These are phyloP conservation scores for Augochlorella aurata DNA, from an alignment of 2,888 invertebrate species.

Conservation along the genomic window DNA sequence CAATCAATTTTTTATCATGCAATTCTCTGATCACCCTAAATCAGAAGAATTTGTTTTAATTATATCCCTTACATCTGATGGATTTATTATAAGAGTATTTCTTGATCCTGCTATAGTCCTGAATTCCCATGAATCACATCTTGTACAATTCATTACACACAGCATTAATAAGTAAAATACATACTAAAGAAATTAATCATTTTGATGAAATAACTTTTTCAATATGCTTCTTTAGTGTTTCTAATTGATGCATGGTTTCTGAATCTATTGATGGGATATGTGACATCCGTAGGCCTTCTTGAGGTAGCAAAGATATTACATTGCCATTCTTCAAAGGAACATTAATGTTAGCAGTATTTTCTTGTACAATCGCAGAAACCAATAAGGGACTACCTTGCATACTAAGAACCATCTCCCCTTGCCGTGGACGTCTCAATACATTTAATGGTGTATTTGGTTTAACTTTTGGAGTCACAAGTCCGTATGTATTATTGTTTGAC, in stretches of 20 bases:
- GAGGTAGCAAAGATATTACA: slow-evolving; percentile 85
- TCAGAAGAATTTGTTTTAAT: slow-evolving; percentile 81
- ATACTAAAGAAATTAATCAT: slow-evolving; percentile 18
- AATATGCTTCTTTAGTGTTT: slow-evolving; percentile 74
- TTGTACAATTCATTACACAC: slow-evolving; percentile 59
- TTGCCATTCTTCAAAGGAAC: slow-evolving; percentile 86
- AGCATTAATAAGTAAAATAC: background rate
- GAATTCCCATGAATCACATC: slow-evolving; percentile 71
- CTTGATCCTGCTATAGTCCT: slow-evolving; percentile 72
- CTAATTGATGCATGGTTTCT: slow-evolving; percentile 73
- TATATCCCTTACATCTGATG: slow-evolving; percentile 81
- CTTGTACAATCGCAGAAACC: slow-evolving; percentile 82
- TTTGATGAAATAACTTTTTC: slow-evolving; percentile 70
- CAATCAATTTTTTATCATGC: slow-evolving; percentile 81
- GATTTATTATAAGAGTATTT: slow-evolving; percentile 74
- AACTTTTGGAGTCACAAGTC: slow-evolving; percentile 82
- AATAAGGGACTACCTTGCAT: slow-evolving; percentile 87
- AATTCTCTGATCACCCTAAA: slow-evolving; percentile 81
- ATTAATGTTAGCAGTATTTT: slow-evolving; percentile 86
- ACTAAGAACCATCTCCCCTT: slow-evolving; percentile 87
- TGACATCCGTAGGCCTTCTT: slow-evolving; percentile 81
- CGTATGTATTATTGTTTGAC: slow-evolving; percentile 45
- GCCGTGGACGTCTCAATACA: slow-evolving; percentile 85
- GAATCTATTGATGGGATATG: slow-evolving; percentile 81
- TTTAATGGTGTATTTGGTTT: slow-evolving; percentile 86